phyloP scores from a whole-genome alignment of 2,113 vertebrate genomes.

The Perccottus glenii region DNA sequence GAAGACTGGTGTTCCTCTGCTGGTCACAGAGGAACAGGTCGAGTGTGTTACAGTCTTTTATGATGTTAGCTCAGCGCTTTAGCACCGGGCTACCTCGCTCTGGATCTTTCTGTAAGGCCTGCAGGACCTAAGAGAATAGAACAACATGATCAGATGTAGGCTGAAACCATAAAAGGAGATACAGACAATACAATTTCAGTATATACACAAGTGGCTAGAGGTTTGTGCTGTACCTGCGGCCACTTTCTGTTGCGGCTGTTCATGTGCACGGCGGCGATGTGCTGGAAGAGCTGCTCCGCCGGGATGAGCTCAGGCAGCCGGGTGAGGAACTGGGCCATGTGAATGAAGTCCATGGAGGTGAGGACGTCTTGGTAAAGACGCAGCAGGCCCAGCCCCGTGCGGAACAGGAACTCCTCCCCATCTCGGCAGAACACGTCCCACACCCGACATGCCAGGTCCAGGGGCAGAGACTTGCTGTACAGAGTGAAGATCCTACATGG shows the following conservation, averaged over 20 bases:
- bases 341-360: conserved; percentile 96
- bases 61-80: conserved; percentile 77
- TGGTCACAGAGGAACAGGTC: neutral
- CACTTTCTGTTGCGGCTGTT: conserved; percentile 92
- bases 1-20: conserved; percentile 8
- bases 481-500: conserved; percentile 92
- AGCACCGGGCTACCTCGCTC: conserved; percentile 87
- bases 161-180: no score
- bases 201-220: no score
- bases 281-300: conserved; percentile 85
- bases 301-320: conserved; percentile 89
- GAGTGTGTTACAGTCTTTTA: conserved; percentile 19
- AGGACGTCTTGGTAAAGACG: conserved; percentile 91
- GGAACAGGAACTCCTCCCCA: conserved; percentile 94
- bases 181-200: no score
- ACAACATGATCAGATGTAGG: neutral
- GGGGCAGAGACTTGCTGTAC: conserved; percentile 92
- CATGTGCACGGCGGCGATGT: conserved; percentile 90
- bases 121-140: conserved; percentile 81
- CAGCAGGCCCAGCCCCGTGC: conserved; percentile 90
- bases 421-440: conserved; percentile 98
- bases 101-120: conserved; percentile 87
- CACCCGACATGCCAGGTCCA: conserved; percentile 93
- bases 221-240: conserved; percentile 82
- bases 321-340: conserved; percentile 95